Conservation (phyloP, 2,888 invertebrate species). For the Zhengitettix transpicula region DNA sequence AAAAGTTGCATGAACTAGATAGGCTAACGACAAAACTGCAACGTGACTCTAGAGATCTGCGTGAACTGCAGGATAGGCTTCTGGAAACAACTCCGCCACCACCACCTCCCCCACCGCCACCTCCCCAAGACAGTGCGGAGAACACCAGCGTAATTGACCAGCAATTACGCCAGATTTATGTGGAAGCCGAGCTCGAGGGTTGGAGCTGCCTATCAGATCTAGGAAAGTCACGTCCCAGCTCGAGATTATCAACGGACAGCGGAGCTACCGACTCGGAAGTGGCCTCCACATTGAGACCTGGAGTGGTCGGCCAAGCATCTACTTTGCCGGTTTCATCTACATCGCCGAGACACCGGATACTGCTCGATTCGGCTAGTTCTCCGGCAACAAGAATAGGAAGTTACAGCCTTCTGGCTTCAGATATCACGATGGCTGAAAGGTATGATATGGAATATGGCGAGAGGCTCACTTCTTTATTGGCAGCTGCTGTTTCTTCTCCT, state of each 20-base stretch:
- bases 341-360: conserved; percentile 7
- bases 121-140: conserved; percentile 26
- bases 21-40: conserved; percentile 57
- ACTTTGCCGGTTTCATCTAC: conserved; percentile 6
- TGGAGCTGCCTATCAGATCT: conserved; percentile 51
- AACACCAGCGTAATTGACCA: conserved; percentile 50
- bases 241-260: conserved; percentile 44
- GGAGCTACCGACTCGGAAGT: conserved; percentile 45
- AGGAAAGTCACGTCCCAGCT: conserved; percentile 36
- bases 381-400: neutral
- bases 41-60: conserved; percentile 60
- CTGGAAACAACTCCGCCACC: conserved; percentile 2
- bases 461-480: conserved; percentile 1
- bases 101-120: neutral
- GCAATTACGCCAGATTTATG: conserved; percentile 49
- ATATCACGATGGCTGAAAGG: neutral
- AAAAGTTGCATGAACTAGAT: conserved; percentile 63
- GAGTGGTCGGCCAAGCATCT: conserved; percentile 13
- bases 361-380: conserved; percentile 31
- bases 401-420: neutral
- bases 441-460: neutral
- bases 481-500: conserved; percentile 21
- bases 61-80: conserved; percentile 50
- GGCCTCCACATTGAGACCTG: conserved; percentile 19
- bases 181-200: conserved; percentile 40